Evolutionary conservation across 2,888 invertebrate genomes (phyloP).

Genomic region (Barypeithes pellucidus): DNA sequence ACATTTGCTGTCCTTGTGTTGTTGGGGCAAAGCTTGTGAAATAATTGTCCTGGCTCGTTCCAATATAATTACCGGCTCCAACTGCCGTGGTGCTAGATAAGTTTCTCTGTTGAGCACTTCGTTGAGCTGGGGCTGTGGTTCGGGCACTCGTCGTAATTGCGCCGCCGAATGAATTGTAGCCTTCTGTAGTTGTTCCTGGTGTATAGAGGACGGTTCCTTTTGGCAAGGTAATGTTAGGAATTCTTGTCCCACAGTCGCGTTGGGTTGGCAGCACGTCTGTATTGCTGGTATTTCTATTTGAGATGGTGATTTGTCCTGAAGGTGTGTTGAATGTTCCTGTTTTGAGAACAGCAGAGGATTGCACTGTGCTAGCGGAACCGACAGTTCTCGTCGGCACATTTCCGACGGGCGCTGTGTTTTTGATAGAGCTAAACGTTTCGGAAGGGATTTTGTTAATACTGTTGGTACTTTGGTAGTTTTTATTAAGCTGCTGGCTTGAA

Average conservation of each 20-base stretch:
- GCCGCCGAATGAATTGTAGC: slow-evolving; percentile 8
- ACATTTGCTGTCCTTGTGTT: slow-evolving; percentile 8
- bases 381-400: background rate
- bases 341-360: background rate
- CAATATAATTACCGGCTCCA: slow-evolving; percentile 33
- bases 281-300: slow-evolving; percentile 12
- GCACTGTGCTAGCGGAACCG: background rate
- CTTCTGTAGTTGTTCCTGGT: slow-evolving; percentile 9
- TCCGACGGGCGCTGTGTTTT: background rate
- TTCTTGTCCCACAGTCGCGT: background rate
- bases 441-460: slow-evolving; percentile 2
- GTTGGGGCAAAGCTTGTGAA: slow-evolving; percentile 24
- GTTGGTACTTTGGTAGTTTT: background rate
- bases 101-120: slow-evolving; percentile 9
- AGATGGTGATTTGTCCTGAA: slow-evolving; percentile 25
- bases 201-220: slow-evolving; percentile 37
- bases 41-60: slow-evolving; percentile 25
- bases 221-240: slow-evolving; percentile 30
- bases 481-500: background rate
- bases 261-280: background rate
- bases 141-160: background rate
- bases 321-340: slow-evolving; percentile 29
- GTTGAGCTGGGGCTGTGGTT: slow-evolving; percentile 17
- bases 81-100: slow-evolving; percentile 7
- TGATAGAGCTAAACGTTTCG: background rate